Base-by-base conservation (phyloP, 2,797 vertebrate species). In the Paedocypris micromegethes region DNA sequence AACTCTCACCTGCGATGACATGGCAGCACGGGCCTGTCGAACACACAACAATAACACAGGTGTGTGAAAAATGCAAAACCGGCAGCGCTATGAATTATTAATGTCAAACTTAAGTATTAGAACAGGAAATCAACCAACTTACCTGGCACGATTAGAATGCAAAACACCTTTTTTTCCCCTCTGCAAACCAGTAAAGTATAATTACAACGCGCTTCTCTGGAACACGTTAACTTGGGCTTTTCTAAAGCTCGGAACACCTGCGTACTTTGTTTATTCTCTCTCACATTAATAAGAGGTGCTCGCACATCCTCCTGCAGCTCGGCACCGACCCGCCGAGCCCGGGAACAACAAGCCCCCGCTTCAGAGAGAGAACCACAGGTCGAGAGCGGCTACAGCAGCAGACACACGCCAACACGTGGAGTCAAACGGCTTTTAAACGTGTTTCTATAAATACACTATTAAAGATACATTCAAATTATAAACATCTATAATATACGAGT, bases 31-130 rank as follows among this genome's bases (percentile, higher is more conserved):
- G 70, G 66, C 66, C 39, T 60, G 39, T 48, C 65, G 70, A 81
- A 9, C 81, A 85, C 82, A 82, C 87, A 80, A 80, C 88, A 81
- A 81, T 79, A 83, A 83, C 87, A 83, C 89, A 91, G 89, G 89
- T 91, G 89, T 88, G 83, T 86, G 84, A 86, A 86, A 87, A 88
- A 89, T 86, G 86, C 83, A 73, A 57, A 81, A 86, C 84, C 86
- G 84, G 86, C 80, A 81, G 84, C 64, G 78, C 84, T 87, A 91
- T 91, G 90, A 91, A 91, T 90, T 88, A 91, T 91, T 90, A 91
- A 91, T 91, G 89, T 86, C 84, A 86, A 88, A 88, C 87, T 89
- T 87, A 89, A 89, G 88, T 88, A 89, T 91, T 90, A 91, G 88
- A 91, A 89, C 87, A 88, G 87, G 82, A 86, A 90, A 89, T 90